Evolutionary conservation across 2,797 vertebrate genomes (phyloP).

Genomic region (Sebastes iracundus): DNA sequence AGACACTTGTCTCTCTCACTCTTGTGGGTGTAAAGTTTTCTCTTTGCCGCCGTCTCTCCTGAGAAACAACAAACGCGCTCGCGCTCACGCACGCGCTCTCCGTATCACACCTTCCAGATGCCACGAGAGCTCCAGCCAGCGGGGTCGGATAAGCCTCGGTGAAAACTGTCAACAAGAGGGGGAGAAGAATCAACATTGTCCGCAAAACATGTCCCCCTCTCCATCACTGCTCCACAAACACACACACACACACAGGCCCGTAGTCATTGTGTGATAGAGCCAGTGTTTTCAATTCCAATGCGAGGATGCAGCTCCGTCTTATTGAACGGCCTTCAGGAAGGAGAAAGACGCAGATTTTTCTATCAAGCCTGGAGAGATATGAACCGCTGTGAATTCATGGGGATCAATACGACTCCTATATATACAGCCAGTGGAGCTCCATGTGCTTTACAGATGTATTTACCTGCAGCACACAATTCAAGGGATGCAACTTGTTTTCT

Average conservation of each 20-base stretch:
- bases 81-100: neutral
- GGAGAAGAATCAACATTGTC: conserved; percentile 51
- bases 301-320: conserved; percentile 31
- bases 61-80: conserved; percentile 48
- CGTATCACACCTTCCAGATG: conserved; percentile 68
- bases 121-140: conserved; percentile 32
- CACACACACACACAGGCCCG: conserved; percentile 12
- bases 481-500: conserved; percentile 1
- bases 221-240: conserved; percentile 14
- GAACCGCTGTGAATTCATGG: conserved; percentile 34
- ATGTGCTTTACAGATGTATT: conserved; percentile 13
- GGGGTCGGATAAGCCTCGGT: conserved; percentile 50
- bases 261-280: conserved; percentile 14
- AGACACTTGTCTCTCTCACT: conserved; percentile 61
- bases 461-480: conserved; percentile 8
- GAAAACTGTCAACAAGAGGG: conserved; percentile 43
- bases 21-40: conserved; percentile 64
- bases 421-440: neutral
- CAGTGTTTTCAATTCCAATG: conserved; percentile 60
- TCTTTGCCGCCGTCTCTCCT: conserved; percentile 26
- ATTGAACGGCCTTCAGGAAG: conserved; percentile 43
- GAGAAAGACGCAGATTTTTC: conserved; percentile 31
- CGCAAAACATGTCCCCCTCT: conserved; percentile 10
- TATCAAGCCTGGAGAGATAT: conserved; percentile 42
- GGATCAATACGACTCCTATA: conserved; percentile 25